Base-by-base conservation (phyloP, 2,113 vertebrate genomes). In the Hemiscyllium ocellatum region DNA sequence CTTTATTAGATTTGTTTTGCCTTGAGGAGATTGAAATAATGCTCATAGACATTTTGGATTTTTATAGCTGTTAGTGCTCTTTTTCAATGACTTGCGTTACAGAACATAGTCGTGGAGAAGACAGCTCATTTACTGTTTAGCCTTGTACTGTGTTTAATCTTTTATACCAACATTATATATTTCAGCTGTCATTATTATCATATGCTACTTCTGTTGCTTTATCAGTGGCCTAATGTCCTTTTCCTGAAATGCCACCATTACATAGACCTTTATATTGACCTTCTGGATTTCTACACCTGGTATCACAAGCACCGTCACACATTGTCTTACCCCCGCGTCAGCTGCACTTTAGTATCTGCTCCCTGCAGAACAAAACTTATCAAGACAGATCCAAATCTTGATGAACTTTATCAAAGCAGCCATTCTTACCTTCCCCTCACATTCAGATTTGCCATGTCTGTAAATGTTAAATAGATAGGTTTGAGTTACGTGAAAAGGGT, bases 171-270 rank as follows among this genome's bases (percentile, higher is more conserved):
- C 86, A 89, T 89, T 12, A 91, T 91, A 66, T 66, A n/a, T 65
- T 93, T 61, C 65, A 37, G 33, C 61, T 93, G 89, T 66, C 61
- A 93, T 93, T 93, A 37, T 37, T 65, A 93, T 93, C 33, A 4
- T 66, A 7, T 66, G 33, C 61, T 93, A 37, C n/a, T 93, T 93
- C n/a, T 37, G 37, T 42, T 68, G 20, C 33, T 93, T 66, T 93
- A 93, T 66, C 33, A 37, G 37, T 42, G 37, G 37, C 7, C 42
- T 37, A 20, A n/a, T 93, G 61, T 37, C 65, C 61, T 93, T 93
- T 93, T 61, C 37, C n/a, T 93, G 89, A 93, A 93, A 93, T 68
- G 89, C 66, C 89, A 66, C 61, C 61, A 66, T 93, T 61, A 93
- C n/a, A 5, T 66, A 66, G 33, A 93, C 33, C 89, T 93, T 68